Conservation (phyloP, 1,140 invertebrate genomes). For the Portunus trituberculatus region DNA sequence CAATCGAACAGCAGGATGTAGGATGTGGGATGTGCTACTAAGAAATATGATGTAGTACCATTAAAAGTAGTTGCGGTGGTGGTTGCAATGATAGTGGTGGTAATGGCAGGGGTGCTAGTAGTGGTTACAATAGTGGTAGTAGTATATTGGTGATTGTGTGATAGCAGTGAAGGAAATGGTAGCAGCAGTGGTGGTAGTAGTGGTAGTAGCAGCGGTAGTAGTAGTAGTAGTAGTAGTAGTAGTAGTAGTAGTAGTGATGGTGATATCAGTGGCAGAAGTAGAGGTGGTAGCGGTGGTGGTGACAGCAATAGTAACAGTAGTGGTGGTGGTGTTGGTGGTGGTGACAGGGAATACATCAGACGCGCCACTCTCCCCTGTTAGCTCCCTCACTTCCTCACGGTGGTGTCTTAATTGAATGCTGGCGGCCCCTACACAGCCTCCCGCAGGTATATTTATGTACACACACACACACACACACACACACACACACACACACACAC, state of each 20-base stretch:
- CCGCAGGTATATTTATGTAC: background rate
- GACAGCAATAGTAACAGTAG: background rate
- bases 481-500: slow-evolving; percentile 51
- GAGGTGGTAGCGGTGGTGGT: slow-evolving; percentile 1
- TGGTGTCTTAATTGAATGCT: background rate
- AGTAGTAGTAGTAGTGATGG: background rate
- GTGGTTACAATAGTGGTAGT: background rate
- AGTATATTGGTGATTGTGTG: background rate
- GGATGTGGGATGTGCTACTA: too few species aligned
- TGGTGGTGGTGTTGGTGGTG: slow-evolving; percentile 23
- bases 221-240: slow-evolving; percentile 16
- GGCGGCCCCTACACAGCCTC: background rate
- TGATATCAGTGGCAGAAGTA: background rate
- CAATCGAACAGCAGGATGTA: too few species aligned
- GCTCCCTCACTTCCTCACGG: too few species aligned
- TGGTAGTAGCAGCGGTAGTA: slow-evolving; percentile 3
- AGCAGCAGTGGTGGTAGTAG: background rate
- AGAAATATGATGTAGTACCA: background rate
- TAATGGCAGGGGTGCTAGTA: background rate
- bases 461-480: slow-evolving; percentile 57
- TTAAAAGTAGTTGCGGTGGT: background rate
- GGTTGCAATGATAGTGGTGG: background rate
- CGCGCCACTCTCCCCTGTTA: too few species aligned
- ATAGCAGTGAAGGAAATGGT: background rate
- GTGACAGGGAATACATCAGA: slow-evolving; percentile 14